Base-by-base conservation (phyloP, 2,888 invertebrate genomes). In the Catocala fraxini region DNA sequence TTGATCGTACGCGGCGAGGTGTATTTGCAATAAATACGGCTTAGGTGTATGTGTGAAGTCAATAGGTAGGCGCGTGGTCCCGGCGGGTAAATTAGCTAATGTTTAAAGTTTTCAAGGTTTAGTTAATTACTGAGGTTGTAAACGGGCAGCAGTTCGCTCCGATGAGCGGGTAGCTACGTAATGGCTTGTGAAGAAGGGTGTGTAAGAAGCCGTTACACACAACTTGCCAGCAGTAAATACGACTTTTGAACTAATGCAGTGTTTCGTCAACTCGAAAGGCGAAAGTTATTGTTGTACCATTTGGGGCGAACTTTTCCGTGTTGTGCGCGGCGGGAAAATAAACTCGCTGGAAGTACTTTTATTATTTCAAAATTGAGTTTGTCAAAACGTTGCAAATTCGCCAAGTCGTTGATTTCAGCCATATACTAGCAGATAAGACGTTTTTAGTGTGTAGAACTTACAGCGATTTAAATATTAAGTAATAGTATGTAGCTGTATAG, bases 91-190 rank as follows among this genome's bases (percentile, higher is more conserved):
- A 88, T 89, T 87, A 88, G 85, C 84, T 87, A 85, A 87, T 85
- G 86, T 81, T 86, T 82, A 80, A 89, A 90, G 87, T 90, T 89
- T 84, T 84, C 82, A 86, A 85, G 85, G 87, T 82, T 88, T 79
- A 72, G 81, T 87, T 88, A 90, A 90, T 89, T 90, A 90, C 84
- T 73, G 77, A 78, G 83, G 76, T 82, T 85, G 83, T 84, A 82
- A 81, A 79, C 75, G 78, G 73, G 76, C 59, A 69, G 55, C 76
- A 79, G 79, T 82, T 79, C 69, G 77, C 76, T 66, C 68, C 83
- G 80, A 84, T 82, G 84, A 85, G 79, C 79, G 75, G 75, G 78
- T 71, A 69, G 71, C 75, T 76, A 80, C 79, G 82, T 88, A 88
- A 88, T 87, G 85, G 80, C 81, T 86, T 84, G 83, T 84, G 71